Conservation (phyloP, 2,888 invertebrate genomes). For the Tetheella fluctuosa region DNA sequence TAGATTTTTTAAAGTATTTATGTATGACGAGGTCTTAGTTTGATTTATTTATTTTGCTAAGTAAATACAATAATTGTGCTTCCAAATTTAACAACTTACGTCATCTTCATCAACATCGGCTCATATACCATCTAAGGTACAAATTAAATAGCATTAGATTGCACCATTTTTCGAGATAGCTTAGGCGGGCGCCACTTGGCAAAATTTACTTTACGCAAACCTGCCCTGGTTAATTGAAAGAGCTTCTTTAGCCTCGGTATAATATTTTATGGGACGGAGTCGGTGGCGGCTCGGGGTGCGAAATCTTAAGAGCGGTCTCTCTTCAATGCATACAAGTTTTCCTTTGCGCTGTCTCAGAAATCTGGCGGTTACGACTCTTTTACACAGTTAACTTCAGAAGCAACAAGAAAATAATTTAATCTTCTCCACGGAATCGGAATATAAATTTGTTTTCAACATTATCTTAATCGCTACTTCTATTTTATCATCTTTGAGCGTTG, state of each 20-base stretch:
- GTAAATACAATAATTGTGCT: not conserved
- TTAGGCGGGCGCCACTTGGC: slow-evolving; percentile 63
- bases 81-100: not conserved
- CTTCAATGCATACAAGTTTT: slow-evolving; percentile 51
- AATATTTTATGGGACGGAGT: slow-evolving; percentile 75
- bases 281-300: slow-evolving; percentile 41
- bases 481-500: slow-evolving; percentile 59
- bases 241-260: slow-evolving; percentile 78
- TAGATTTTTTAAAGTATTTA: not conserved
- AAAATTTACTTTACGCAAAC: slow-evolving; percentile 74
- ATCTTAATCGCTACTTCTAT: slow-evolving; percentile 70
- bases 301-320: slow-evolving; percentile 50
- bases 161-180: slow-evolving; percentile 56
- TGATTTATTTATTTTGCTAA: not conserved
- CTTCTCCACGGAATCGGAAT: slow-evolving; percentile 61
- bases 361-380: slow-evolving; percentile 34
- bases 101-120: not conserved
- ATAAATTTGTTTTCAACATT: slow-evolving; percentile 76
- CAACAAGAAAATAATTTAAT: slow-evolving; percentile 68
- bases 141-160: no score
- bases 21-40: not conserved
- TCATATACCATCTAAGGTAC: not conserved
- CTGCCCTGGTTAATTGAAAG: slow-evolving; percentile 80
- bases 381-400: slow-evolving; percentile 42
- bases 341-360: slow-evolving; percentile 60